phyloP scores from a whole-genome alignment of 1,140 invertebrate species.

The Drosophila malerkotliana region DNA sequence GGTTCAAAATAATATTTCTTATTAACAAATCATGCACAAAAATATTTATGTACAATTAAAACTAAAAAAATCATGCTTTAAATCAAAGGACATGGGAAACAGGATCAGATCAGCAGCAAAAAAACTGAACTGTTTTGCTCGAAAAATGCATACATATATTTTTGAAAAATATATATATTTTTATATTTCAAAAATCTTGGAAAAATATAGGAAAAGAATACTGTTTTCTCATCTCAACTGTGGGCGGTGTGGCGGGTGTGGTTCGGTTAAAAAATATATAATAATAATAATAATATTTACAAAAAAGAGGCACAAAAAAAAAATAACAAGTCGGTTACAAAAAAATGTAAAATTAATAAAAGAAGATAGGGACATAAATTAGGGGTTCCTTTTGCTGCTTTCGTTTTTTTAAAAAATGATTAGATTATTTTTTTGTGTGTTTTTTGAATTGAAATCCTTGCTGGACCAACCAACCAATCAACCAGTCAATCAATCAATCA shows the following conservation, averaged over 20 bases:
- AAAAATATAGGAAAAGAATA: slow-evolving; percentile 33
- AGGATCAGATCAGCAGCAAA: slow-evolving; percentile 46
- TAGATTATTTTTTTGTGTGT: slow-evolving; percentile 16
- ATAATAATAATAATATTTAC: slow-evolving; percentile 46
- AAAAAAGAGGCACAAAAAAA: slow-evolving; percentile 34
- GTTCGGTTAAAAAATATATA: slow-evolving; percentile 29
- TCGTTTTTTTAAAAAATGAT: slow-evolving; percentile 8
- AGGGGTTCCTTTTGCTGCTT: slow-evolving; percentile 48
- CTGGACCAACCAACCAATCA: slow-evolving; percentile 53
- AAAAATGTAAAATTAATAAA: slow-evolving; percentile 41
- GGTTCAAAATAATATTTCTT: background rate
- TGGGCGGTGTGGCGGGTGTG: slow-evolving; percentile 1
- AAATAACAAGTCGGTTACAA: slow-evolving; percentile 21
- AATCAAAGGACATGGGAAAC: slow-evolving; percentile 16
- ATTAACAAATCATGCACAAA: slow-evolving; percentile 27
- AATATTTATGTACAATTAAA: slow-evolving; percentile 22
- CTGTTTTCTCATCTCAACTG: slow-evolving; percentile 48
- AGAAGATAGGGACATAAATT: slow-evolving; percentile 78
- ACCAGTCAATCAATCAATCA: slow-evolving; percentile 29
- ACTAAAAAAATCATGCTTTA: slow-evolving; percentile 35
- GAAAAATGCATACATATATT: slow-evolving; percentile 25
- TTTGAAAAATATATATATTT: slow-evolving; percentile 22
- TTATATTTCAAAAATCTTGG: slow-evolving; percentile 19
- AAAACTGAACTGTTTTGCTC: slow-evolving; percentile 13
- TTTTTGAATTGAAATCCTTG: slow-evolving; percentile 40